phyloP scores from a whole-genome alignment of 1,140 invertebrate species.

The Trichonephila inaurata region DNA sequence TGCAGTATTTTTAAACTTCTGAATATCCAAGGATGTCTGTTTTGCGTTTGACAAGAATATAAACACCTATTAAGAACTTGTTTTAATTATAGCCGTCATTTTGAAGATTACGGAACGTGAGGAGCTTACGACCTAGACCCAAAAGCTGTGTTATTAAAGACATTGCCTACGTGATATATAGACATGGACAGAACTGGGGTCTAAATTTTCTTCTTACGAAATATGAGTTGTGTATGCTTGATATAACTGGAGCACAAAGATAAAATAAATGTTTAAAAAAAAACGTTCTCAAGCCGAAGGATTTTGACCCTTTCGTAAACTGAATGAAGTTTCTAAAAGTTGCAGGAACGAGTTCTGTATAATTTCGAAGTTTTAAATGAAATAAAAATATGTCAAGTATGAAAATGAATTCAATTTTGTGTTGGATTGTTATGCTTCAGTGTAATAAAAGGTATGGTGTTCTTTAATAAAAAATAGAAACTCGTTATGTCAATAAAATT shows the following conservation, averaged over 20 bases:
- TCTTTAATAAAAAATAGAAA: no score
- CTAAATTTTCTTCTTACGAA: not conserved
- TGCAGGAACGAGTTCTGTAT: no score
- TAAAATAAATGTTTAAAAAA: not conserved
- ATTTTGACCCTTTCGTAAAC: no score
- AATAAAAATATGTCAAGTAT: no score
- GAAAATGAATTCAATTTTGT: no score
- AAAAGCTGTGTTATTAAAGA: not conserved
- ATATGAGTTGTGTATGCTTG: not conserved
- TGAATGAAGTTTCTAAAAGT: no score
- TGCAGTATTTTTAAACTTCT: not conserved
- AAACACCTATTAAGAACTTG: not conserved
- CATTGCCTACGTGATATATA: not conserved
- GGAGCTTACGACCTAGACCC: not conserved
- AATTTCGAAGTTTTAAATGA: no score
- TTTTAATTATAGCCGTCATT: not conserved
- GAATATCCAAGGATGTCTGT: not conserved
- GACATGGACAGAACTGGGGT: not conserved
- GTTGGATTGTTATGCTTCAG: no score
- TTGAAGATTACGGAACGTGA: not conserved
- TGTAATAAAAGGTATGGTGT: no score
- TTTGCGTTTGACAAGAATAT: not conserved
- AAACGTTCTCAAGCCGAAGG: no score
- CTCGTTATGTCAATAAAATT: no score
- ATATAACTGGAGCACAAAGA: not conserved